Evolutionary conservation across 2,113 vertebrate species (phyloP), one percentile per base, ranked within the genome.

Genomic region (Tonatia bakeri): DNA sequence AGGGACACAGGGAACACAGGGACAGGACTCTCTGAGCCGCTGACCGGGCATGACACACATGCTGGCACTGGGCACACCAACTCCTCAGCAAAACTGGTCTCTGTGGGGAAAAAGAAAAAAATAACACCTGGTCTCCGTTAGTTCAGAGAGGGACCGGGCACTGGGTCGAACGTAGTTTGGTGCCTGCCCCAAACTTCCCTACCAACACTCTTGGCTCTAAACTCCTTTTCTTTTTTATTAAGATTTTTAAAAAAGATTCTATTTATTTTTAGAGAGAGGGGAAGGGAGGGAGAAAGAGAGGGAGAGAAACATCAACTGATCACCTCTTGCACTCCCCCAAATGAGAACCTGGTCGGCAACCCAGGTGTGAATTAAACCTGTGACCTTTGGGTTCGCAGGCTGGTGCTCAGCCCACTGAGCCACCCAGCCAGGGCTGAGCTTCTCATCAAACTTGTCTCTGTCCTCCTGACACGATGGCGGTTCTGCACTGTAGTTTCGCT

Each of bases 281-380:
- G 59, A 64, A 64, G 24, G 59, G 59, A 61, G 26, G 59, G 59
- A 61, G 59, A 61, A 61, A 61, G 59, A 61, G 22, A 28, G 59
- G 59, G 59, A 61, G 26, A 64, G 59, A 13, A 64, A 31, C 26
- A 13, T 28, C 10, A 12, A 28, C 28, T 10, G 12, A 31, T 64
- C 0, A 4, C 11, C 26, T 64, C 11, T 64, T 10, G 4, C 4
- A 31, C 2, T 4, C 59, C 22, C 9, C 26, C 59, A 64, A 13
- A 10, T 64, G 59, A 26, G 59, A 64, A 31, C 26, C 26, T 64
- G 59, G 59, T 24, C 59, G 1, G 12, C 59, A 64, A 31, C 59
- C 59, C 26, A 31, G 59, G 59, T 28, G 24, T 31, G 59, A 64
- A 31, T 64, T 5, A 64, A 64, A 64, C 59, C 26, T 4, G 12